A percentile compares a stretch with the other conserved stretches of the same genome.
phyloP scores from a whole-genome alignment of 2,888 invertebrate genomes.

The Yponomeuta cagnagella region DNA sequence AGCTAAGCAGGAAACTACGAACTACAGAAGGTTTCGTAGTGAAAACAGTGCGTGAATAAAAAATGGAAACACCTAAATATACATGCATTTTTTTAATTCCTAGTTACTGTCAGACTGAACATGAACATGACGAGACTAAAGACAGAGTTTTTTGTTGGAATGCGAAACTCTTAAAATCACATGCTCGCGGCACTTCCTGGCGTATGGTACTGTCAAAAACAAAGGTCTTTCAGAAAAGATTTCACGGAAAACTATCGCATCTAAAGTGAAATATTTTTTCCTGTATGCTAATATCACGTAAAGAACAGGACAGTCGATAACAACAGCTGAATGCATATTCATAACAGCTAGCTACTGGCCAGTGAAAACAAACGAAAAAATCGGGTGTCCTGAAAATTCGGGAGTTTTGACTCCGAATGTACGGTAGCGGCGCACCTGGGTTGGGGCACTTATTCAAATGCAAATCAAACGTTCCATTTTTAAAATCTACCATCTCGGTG shows the following conservation, averaged over 20 bases:
- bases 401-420: slow-evolving; percentile 56
- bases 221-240: slow-evolving; percentile 22
- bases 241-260: background rate
- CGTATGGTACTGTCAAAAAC: slow-evolving; percentile 42
- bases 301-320: slow-evolving; percentile 44
- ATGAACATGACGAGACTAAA: too few species aligned
- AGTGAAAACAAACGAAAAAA: slow-evolving; percentile 16
- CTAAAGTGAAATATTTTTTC: slow-evolving; percentile 24
- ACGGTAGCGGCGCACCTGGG: slow-evolving; percentile 63
- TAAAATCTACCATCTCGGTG: slow-evolving; percentile 74
- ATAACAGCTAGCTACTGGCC: slow-evolving; percentile 29
- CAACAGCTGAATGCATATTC: slow-evolving; percentile 57
- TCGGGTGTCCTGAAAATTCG: slow-evolving; percentile 27
- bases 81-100: too few species aligned
- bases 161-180: slow-evolving; percentile 33
- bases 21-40: too few species aligned
- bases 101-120: too few species aligned
- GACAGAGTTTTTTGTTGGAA: too few species aligned
- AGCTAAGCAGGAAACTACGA: too few species aligned
- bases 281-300: slow-evolving; percentile 42
- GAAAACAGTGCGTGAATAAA: too few species aligned
- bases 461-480: slow-evolving; percentile 77
- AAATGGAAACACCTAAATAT: too few species aligned
- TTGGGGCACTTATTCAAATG: slow-evolving; percentile 75
- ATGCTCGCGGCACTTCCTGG: slow-evolving; percentile 38